These are phyloP conservation scores for Ruditapes philippinarum DNA, from an alignment of 1,140 invertebrate genomes.

Conservation along the genomic window DNA sequence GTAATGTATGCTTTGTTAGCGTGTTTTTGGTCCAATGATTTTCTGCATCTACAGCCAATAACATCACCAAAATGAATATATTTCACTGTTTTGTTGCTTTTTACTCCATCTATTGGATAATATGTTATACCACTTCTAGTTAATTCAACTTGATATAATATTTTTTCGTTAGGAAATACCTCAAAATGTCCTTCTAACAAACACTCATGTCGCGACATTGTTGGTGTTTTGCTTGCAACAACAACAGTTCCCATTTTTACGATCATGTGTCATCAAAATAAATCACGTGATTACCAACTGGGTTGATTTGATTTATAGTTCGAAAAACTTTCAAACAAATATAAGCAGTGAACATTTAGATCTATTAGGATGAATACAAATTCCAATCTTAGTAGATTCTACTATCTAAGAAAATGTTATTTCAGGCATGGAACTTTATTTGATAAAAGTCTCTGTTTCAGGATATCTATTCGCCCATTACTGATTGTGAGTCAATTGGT, in stretches of 20 bases:
- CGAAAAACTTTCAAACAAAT: too few relatives aligned
- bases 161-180: slow-evolving; percentile 61
- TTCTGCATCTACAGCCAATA: slow-evolving; percentile 61
- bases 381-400: too few relatives aligned
- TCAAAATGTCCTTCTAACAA: slow-evolving; percentile 63
- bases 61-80: slow-evolving; percentile 68
- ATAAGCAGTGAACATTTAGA: too few relatives aligned
- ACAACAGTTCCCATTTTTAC: slow-evolving; percentile 62
- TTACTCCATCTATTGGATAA: slow-evolving; percentile 39
- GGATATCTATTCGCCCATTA: too few relatives aligned
- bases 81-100: slow-evolving; percentile 54
- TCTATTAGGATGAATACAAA: too few relatives aligned
- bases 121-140: slow-evolving; percentile 56
- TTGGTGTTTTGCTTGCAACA: slow-evolving; percentile 25
- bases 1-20: slow-evolving; percentile 61
- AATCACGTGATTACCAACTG: slow-evolving; percentile 45
- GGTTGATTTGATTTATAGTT: slow-evolving; percentile 19
- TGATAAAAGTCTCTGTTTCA: too few relatives aligned
- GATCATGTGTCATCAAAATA: slow-evolving; percentile 58
- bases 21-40: slow-evolving; percentile 61
- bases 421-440: too few relatives aligned
- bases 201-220: slow-evolving; percentile 53
- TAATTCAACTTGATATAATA: slow-evolving; percentile 45
- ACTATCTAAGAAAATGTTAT: too few relatives aligned
- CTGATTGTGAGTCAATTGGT: too few relatives aligned